These are phyloP conservation scores for Ictidomys tridecemlineatus DNA, from an alignment of 2,113 vertebrate genomes.

Conservation along the genomic window DNA sequence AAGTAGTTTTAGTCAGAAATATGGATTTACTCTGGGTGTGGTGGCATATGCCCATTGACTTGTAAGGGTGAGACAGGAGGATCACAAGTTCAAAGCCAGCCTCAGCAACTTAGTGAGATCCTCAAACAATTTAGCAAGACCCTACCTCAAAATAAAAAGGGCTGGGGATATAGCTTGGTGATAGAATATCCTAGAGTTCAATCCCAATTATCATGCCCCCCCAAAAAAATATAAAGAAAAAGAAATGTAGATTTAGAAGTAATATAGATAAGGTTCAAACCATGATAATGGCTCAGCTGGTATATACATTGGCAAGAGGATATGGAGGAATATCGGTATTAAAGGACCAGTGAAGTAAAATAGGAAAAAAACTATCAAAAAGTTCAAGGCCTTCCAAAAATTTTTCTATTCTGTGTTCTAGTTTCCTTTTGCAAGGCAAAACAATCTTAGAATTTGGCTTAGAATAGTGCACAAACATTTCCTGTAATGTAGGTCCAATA, in stretches of 20 bases:
- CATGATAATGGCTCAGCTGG: too few species aligned
- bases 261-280: slow-evolving; percentile 4
- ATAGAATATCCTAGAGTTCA: too few species aligned
- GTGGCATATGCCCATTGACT: too few species aligned
- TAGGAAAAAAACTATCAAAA: slow-evolving; percentile 59
- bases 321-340: background rate
- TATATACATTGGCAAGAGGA: background rate
- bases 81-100: too few species aligned
- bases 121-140: too few species aligned
- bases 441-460: slow-evolving; percentile 60
- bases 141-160: too few species aligned
- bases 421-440: slow-evolving; percentile 64
- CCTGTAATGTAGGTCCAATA: slow-evolving; percentile 63
- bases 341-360: slow-evolving; percentile 23
- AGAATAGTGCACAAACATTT: slow-evolving; percentile 74
- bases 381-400: background rate
- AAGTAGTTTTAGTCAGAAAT: slow-evolving; percentile 35
- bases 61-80: too few species aligned
- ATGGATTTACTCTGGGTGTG: background rate
- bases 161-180: too few species aligned
- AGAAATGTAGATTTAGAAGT: background rate
- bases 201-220: too few species aligned
- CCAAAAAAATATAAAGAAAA: too few species aligned
- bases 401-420: slow-evolving; percentile 57
- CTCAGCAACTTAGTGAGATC: too few species aligned